phyloP scores from a whole-genome alignment of 2,888 invertebrate species.

The Abrostola triplasia region DNA sequence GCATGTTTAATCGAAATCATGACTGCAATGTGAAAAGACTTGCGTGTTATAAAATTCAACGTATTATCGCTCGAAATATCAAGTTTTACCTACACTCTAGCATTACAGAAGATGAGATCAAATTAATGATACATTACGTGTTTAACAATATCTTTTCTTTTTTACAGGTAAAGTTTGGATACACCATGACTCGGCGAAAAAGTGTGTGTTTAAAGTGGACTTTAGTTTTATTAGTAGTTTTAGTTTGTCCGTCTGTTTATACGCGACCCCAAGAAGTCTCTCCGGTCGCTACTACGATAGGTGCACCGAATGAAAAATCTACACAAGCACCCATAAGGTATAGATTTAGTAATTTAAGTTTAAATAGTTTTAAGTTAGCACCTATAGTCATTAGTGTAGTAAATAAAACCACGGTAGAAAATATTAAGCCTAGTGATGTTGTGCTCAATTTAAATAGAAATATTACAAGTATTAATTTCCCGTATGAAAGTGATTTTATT shows the following conservation, averaged over 20 bases:
- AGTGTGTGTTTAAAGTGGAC: conserved; percentile 82
- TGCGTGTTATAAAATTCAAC: no score
- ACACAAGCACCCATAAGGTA: conserved; percentile 80
- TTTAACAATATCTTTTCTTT: conserved; percentile 57
- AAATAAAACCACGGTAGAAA: conserved; percentile 40
- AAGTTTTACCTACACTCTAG: no score
- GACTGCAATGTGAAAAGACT: no score
- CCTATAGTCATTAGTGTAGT: conserved; percentile 64
- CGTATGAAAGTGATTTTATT: neutral
- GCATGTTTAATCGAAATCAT: no score
- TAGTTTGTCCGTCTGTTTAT: conserved; percentile 73
- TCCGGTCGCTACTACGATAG: conserved; percentile 56
- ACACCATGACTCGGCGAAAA: conserved; percentile 81
- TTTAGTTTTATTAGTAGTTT: conserved; percentile 80
- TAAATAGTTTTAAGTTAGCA: conserved; percentile 54
- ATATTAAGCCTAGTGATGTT: conserved; percentile 1
- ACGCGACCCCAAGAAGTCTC: conserved; percentile 77
- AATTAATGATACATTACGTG: neutral
- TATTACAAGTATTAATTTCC: neutral
- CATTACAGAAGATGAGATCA: no score
- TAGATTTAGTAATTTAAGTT: conserved; percentile 67
- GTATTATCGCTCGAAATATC: no score
- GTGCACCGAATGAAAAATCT: conserved; percentile 66
- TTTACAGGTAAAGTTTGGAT: conserved; percentile 78
- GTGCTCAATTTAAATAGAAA: neutral